Evolutionary conservation across 2,113 vertebrate genomes (phyloP).

Genomic region (Chloropsis cyanopogon): DNA sequence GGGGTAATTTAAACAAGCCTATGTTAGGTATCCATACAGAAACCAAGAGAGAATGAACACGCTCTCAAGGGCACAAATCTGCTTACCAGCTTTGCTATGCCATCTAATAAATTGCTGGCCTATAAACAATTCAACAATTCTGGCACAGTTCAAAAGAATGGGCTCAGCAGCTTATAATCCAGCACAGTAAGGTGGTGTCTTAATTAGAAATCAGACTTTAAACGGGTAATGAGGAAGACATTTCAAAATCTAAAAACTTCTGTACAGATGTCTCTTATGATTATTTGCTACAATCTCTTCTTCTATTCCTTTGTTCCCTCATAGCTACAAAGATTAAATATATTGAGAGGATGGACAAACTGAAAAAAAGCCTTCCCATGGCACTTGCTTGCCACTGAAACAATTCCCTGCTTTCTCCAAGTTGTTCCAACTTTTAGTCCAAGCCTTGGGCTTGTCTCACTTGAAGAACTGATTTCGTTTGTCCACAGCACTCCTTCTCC

Average conservation of each 20-base stretch:
- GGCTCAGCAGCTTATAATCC: background rate
- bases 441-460: background rate
- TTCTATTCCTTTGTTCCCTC: background rate
- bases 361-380: background rate
- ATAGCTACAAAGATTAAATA: background rate
- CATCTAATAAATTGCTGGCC: background rate
- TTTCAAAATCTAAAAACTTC: background rate
- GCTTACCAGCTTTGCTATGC: background rate
- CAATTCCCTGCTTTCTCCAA: background rate
- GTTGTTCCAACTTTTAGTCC: background rate
- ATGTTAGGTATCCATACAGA: background rate
- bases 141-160: background rate
- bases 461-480: background rate
- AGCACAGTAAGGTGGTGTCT: background rate
- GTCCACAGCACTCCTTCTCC: background rate
- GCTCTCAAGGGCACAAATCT: background rate
- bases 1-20: background rate
- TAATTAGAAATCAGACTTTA: background rate
- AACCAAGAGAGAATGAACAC: background rate
- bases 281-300: background rate
- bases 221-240: background rate
- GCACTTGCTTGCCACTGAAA: background rate
- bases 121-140: background rate
- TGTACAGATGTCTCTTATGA: background rate
- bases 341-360: background rate